Evolutionary conservation across 2,888 invertebrate species (phyloP), one percentile per base, ranked within the genome.

Genomic region (Drepana falcataria): DNA sequence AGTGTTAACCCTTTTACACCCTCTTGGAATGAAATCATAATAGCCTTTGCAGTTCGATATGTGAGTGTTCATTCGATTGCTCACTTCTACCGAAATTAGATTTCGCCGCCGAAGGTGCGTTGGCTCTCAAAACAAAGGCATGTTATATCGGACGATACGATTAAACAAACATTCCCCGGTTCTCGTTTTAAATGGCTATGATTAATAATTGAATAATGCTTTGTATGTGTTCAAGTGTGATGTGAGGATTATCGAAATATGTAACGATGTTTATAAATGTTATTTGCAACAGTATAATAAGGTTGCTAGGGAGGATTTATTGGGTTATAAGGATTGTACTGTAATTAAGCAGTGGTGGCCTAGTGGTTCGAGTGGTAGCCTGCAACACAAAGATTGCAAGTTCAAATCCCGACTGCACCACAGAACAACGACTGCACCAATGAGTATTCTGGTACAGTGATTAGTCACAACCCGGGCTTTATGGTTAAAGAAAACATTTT

Each of bases 71-170:
- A 54, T 65, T 68, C 65, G 62, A 68, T 65, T 61, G 63, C 59
- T 64, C 59, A 53, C 56, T 66, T 58, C 34, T 59, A 59, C 56
- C 55, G 55, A 66, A 76, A 75, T 75, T 75, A 68, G 68, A 75
- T 75, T 75, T 70, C 59, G 59, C 54, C 61, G 63, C 62, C 60
- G 60, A 61, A 70, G 65, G 66, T 68, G 66, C 66, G 66, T 72
- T 75, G 63, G 58, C 64, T 69, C 59, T 70, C 51, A 60, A 71
- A 73, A 73, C 71, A 74, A 68, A 68, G 62, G 64, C 61, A 53
- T 59, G 58, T 58, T 63, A 65, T 60, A 53, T 52, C 53, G 53
- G 53, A 60, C 63, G 62, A 69, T 64, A 63, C 65, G 60, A 68
- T 70, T 70, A 68, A 66, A 65, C 69, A 70, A 73, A 72, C 65